Conservation (phyloP, 92 coral and sea anemone species). For the Parazoanthus atlanticus region DNA sequence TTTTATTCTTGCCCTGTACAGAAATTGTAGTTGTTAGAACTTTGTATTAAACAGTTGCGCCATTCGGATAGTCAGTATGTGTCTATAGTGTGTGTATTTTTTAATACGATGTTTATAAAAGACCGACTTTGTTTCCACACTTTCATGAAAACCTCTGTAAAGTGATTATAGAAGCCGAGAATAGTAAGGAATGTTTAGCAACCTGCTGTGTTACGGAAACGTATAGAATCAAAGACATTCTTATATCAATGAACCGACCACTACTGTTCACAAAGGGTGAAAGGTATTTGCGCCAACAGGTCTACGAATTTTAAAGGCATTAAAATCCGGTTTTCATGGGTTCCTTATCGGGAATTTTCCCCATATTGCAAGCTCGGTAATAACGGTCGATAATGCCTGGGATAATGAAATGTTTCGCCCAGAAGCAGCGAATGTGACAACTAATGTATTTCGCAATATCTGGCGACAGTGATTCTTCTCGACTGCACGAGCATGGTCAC, state of each 20-base stretch:
- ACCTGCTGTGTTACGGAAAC: not conserved
- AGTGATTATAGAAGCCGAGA: not conserved
- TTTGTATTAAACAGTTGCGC: not conserved
- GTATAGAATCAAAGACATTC: not conserved
- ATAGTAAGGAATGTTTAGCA: not conserved
- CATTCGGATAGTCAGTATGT: not conserved
- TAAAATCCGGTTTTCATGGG: no score
- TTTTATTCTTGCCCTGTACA: not conserved
- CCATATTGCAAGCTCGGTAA: no score
- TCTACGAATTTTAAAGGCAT: no score
- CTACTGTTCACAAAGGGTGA: not conserved
- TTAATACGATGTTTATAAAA: no score
- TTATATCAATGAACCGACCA: not conserved
- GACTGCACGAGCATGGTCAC: not conserved
- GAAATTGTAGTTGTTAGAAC: not conserved
- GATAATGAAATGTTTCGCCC: not conserved
- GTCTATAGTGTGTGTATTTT: not conserved
- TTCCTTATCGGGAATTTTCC: no score
- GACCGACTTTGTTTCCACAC: no score
- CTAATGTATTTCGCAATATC: not conserved
- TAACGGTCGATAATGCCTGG: not conserved
- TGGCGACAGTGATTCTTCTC: not conserved
- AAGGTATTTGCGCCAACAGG: no score
- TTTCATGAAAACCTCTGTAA: not conserved
- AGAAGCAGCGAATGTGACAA: not conserved